Conservation (phyloP, 2,797 vertebrate genomes). For the Arctocebus calabarensis region DNA sequence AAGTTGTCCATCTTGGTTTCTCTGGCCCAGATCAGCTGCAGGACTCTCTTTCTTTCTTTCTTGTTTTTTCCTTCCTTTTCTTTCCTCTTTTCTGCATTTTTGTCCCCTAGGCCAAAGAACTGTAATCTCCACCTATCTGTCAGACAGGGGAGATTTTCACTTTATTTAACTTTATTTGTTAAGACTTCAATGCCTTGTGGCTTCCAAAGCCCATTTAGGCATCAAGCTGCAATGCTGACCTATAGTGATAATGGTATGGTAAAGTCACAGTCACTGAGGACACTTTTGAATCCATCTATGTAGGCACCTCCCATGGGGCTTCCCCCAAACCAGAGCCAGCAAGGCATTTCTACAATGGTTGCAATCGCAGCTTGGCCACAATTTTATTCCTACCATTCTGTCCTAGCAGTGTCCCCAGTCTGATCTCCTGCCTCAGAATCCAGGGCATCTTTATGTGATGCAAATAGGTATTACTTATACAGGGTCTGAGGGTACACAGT, state of each 20-base stretch:
- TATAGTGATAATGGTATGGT: background rate
- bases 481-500: background rate
- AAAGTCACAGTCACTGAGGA: background rate
- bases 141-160: background rate
- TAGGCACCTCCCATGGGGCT: background rate
- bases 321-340: background rate
- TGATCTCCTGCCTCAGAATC: background rate
- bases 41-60: no score
- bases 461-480: background rate
- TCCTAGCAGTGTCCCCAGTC: background rate
- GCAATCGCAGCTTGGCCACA: background rate
- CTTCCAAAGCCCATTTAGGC: background rate
- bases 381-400: background rate
- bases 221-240: background rate
- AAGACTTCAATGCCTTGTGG: background rate
- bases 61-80: background rate
- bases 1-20: no score
- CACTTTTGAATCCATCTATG: background rate
- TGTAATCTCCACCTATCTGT: background rate
- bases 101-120: background rate
- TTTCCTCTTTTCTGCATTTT: background rate
- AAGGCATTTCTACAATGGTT: background rate
- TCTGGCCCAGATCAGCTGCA: no score
- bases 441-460: constrained; percentile 9
- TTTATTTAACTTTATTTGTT: background rate